Percentiles rank a stretch among this genome's conserved stretches.
phyloP scores from a whole-genome alignment of 2,888 invertebrate genomes.

The Hydrotaea cyrtoneurina region DNA sequence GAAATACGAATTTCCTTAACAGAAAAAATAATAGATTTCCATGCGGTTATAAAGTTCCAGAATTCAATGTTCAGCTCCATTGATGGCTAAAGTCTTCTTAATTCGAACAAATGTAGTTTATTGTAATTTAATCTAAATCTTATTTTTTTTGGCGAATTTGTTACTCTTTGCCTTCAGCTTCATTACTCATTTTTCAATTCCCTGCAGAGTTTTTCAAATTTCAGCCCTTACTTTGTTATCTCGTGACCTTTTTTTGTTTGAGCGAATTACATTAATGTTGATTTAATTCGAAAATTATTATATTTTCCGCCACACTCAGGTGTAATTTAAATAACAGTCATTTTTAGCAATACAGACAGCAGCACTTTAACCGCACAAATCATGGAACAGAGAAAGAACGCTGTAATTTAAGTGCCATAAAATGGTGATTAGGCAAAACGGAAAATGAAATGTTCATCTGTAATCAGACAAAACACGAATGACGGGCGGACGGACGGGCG shows the following conservation, averaged over 20 bases:
- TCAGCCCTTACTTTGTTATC: no score
- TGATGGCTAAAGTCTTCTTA: no score
- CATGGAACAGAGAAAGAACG: background rate
- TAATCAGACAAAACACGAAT: background rate
- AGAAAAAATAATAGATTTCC: no score
- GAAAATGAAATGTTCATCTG: constrained; percentile 14
- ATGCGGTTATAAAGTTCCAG: no score
- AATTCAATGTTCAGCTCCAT: no score
- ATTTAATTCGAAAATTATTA: constrained; percentile 21
- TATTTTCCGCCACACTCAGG: constrained; percentile 6
- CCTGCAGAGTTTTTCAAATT: no score
- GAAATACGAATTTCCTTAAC: no score
- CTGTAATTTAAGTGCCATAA: background rate
- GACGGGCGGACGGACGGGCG: background rate
- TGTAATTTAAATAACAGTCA: constrained; percentile 14
- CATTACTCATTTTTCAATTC: no score
- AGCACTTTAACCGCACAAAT: background rate
- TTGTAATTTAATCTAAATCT: no score
- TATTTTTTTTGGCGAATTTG: no score
- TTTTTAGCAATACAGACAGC: background rate
- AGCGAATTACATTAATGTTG: background rate
- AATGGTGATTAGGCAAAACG: background rate
- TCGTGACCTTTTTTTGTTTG: background rate
- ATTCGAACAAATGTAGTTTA: no score
- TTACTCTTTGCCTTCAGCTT: no score